Base-by-base conservation (phyloP, 1,140 invertebrate species). In the Chelonus insularis region DNA sequence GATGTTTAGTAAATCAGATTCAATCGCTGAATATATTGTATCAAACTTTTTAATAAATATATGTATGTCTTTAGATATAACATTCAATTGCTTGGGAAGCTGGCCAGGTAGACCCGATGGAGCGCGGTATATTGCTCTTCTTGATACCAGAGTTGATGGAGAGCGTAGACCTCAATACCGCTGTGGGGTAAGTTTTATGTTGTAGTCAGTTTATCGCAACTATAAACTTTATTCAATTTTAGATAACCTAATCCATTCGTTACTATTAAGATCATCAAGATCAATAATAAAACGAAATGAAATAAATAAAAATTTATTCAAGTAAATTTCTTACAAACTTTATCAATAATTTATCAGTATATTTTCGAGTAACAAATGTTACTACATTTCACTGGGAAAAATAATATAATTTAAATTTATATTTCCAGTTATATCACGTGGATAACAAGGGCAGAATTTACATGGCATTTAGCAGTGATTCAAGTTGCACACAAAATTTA, bases 391-490 rank as follows among this genome's bases (percentile, higher is more conserved):
- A n/a, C n/a, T n/a, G 25, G 25, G 7, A 29, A 29, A 29, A 29
- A 7, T 4, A 29, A 29, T 29, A 4, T 29, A 4, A 29, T 43
- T 43, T 23, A 25, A 37, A 14, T 43, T 61, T 60, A 39, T 68
- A 64, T 56, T 75, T 75, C 12, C 64, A 89, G 88, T 66, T 89
- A 21, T 89, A 85, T 66, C 79, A 83, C 12, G 78, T 84, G 45
- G 86, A 89, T 61, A 73, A 73, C 6, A 72, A 67, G 48, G 86
- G 86, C 3, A 81, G 81, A 57, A 85, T 87, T 1, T 81, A 84
- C 57, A 79, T 90, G 68, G 84, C 87, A 0, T 81, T 90, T n/a
- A 88, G 88, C 64, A 85, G 84, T 20, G 88, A 90, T 69, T 89
- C 88, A 0, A 89, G 88, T 18, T 90, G 88, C 64, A 80, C 74